Evolutionary conservation across 2,113 vertebrate species (phyloP), one percentile per base, ranked within the genome.

Genomic region (Aptenodytes forsteri): DNA sequence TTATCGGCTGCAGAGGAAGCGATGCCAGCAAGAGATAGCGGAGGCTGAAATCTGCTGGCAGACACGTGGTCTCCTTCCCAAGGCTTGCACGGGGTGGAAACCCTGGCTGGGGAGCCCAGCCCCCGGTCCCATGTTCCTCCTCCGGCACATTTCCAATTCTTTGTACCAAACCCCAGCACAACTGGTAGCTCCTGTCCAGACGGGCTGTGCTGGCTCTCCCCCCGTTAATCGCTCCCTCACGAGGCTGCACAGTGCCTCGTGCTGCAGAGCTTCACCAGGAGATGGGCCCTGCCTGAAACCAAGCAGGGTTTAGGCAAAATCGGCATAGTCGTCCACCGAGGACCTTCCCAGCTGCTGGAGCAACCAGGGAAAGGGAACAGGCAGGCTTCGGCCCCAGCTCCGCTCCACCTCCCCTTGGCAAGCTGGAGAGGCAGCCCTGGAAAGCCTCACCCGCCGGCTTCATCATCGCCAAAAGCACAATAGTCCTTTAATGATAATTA

Each of bases 401-500:
- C 8, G 15, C 86, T 80, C 89, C 92, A 44, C 71, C 76, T 84
- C 79, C 76, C 61, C 78, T 71, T 70, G 87, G 92, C 80, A 78
- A 52, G 89, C 44, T 3, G 93, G 78, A 77, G 90, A 50, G 32
- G 18, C 87, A 36, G 93, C 83, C 86, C 87, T 92, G 91, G 64
- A 87, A 91, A 80, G 82, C 29, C 62, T 94, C 88, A 77, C 70
- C 75, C 88, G 50, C 95, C n/a, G 42, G 80, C 78, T 93, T 96
- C 71, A 93, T 93, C 80, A 93, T 79, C 46, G 22, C 89, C 69
- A 94, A 85, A 55, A 50, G 77, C 97, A 97, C 95, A 98, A 98
- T 96, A 89, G 97, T 5, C 70, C 96, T 95, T 89, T 97, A 97
- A 97, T 97, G 97, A 97, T 97, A 98, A 98, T 97, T 90, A 88